Base-by-base conservation (phyloP, 2,888 invertebrate genomes). In the Argyresthia albistria region DNA sequence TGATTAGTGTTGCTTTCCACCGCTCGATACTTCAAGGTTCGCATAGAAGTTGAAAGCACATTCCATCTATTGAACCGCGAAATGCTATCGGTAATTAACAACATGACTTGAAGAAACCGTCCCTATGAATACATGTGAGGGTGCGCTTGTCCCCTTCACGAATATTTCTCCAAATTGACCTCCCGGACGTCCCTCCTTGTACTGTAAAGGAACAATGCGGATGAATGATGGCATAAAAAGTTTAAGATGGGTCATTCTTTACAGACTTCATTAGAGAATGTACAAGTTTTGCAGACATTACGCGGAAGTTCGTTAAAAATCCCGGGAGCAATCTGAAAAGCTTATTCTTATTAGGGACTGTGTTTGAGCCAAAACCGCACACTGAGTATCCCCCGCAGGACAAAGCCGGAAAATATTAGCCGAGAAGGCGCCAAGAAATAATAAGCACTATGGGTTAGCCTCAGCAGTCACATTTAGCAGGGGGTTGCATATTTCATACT, bases 401-500 rank as follows among this genome's bases (percentile, higher is more conserved):
- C 3, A 11, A 39, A 39, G n/a, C 9, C n/a, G 10, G n/a, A 39
- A 39, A n/a, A 11, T 39, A 39, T 39, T 9, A n/a, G 10, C n/a
- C 10, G 10, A 39, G 39, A 39, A 39, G 9, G 39, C 9, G 39
- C 39, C 39, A 39, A 39, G 39, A 39, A 39, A 11, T 39, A 39
- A 39, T 39, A 39, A 39, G 10, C 25, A 25, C 25, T 25, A 25
- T 39, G 39, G 39, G 39, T 11, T 11, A n/a, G 39, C 39, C 39
- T n/a, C 39, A 39, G 25, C 25, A 25, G 25, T 25, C 25, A 25
- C 67, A 62, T 64, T 66, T 62, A 67, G 53, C 55, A 73, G 70
- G 71, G 73, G 63, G 71, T 67, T 71, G 68, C 75, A 75, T 80
- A 79, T 78, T 73, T 80, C 73, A 80, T 69, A 67, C 64, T 65